These are phyloP conservation scores for Paguma larvata DNA, from an alignment of 2,797 vertebrate species.

Conservation along the genomic window DNA sequence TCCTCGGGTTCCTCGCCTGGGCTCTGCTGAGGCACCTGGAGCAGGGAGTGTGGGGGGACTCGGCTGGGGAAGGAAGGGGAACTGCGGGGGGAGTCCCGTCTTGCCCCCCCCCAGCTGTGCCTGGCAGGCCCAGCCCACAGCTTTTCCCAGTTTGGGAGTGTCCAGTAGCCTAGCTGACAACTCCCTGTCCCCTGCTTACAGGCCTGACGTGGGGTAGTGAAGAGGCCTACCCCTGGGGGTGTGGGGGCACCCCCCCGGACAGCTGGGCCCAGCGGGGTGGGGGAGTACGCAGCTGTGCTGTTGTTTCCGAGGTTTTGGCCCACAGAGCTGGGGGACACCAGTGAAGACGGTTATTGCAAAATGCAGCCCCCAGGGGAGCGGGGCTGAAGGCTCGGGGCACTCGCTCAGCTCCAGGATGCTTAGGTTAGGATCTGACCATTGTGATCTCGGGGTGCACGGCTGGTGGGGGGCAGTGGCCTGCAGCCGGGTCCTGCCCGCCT, in stretches of 20 bases:
- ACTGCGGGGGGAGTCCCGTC: neutral
- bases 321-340: neutral
- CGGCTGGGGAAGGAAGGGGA: neutral
- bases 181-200: neutral
- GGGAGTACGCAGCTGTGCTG: neutral
- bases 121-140: neutral
- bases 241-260: neutral
- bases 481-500: neutral
- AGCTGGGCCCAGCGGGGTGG: neutral
- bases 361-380: neutral
- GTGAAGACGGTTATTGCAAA: constrained; percentile 13
- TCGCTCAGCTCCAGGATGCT: constrained; percentile 18
- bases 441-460: neutral
- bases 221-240: too few species aligned
- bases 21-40: neutral
- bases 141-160: neutral
- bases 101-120: neutral
- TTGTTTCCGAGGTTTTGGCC: neutral
- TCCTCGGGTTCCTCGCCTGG: neutral
- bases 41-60: neutral
- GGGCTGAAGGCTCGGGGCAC: neutral
- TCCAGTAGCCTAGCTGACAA: too few species aligned
- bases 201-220: neutral
- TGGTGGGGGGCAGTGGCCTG: neutral
- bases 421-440: neutral